phyloP scores from a whole-genome alignment of 2,113 vertebrate species.

The Fregetta grallaria region DNA sequence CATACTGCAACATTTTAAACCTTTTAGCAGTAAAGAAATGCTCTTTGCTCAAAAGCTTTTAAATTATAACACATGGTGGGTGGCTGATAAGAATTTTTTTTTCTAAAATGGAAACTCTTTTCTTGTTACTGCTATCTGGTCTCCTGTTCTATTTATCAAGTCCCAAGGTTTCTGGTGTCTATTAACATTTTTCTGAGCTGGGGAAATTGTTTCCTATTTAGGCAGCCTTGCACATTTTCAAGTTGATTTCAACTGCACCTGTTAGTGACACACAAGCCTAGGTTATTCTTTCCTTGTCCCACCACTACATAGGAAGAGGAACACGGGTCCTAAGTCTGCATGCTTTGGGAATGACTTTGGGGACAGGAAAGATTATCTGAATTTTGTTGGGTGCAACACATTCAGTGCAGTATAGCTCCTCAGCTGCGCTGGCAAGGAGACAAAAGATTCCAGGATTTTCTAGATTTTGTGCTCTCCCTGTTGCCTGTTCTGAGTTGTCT shows the following conservation, averaged over 20 bases:
- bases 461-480: not conserved
- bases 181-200: not conserved
- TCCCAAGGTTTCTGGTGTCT: not conserved
- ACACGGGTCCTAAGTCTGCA: not conserved
- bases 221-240: not conserved
- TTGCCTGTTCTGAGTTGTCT: not conserved
- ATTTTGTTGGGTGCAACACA: not conserved
- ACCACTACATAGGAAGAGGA: not conserved
- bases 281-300: not conserved
- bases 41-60: conserved; percentile 52
- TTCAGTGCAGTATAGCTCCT: not conserved
- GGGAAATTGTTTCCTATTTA: not conserved
- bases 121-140: conserved; percentile 11
- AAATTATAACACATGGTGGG: conserved; percentile 50
- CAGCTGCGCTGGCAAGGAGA: not conserved
- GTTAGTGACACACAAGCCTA: not conserved
- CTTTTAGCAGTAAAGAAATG: conserved; percentile 39
- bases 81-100: conserved; percentile 52
- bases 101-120: conserved; percentile 21
- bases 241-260: not conserved
- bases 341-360: not conserved
- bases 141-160: conserved; percentile 33
- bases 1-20: conserved; percentile 30
- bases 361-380: not conserved
- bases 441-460: not conserved